A percentile compares a stretch with the other conserved stretches of the same genome.
Conservation (phyloP, 1,140 invertebrate genomes). For the Fopius arisanus region DNA sequence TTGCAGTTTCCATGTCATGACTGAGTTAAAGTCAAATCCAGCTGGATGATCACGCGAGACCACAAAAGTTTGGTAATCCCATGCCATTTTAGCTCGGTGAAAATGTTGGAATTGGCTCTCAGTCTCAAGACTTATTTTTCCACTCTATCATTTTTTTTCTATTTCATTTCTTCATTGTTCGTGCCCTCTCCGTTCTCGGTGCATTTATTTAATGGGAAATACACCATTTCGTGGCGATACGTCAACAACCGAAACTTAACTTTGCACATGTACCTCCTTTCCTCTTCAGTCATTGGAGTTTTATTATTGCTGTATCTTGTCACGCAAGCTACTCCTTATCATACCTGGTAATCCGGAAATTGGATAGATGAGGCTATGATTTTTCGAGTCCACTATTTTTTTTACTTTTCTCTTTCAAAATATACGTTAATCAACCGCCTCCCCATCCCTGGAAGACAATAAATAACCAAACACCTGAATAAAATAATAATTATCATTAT, state of each 20-base stretch:
- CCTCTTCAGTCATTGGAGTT: neutral
- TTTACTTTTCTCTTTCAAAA: too few species aligned
- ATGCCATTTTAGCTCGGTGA: neutral
- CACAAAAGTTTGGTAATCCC: neutral
- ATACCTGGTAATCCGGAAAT: constrained; percentile 31
- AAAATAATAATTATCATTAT: too few species aligned
- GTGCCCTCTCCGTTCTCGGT: neutral
- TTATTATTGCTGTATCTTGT: neutral
- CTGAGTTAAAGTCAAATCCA: neutral
- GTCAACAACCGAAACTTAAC: neutral
- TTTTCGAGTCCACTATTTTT: constrained; percentile 11
- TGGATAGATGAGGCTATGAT: constrained; percentile 30
- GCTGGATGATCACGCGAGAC: neutral
- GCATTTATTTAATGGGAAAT: neutral
- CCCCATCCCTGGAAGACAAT: too few species aligned
- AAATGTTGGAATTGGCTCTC: neutral
- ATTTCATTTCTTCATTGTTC: neutral
- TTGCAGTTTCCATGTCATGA: neutral
- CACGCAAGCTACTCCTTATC: constrained; percentile 29
- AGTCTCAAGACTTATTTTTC: neutral
- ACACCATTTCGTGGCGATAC: neutral
- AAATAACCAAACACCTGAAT: too few species aligned
- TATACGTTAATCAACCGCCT: too few species aligned
- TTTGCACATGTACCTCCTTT: neutral
- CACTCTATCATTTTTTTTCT: neutral